Percentiles rank a stretch among this genome's conserved stretches.
These are phyloP conservation scores for Furcula furcula DNA, from an alignment of 2,888 invertebrate species.

Conservation along the genomic window DNA sequence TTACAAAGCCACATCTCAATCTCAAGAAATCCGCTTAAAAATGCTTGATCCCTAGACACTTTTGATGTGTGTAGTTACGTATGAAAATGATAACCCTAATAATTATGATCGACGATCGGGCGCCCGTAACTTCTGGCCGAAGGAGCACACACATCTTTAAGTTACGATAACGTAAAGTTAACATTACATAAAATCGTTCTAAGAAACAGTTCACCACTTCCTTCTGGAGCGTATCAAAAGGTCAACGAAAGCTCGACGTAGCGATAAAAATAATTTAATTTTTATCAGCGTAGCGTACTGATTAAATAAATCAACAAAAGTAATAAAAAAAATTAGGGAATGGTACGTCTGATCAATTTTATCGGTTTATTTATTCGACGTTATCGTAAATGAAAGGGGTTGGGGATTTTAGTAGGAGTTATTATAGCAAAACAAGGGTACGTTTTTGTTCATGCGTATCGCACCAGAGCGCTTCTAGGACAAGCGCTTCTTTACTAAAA, in stretches of 20 bases:
- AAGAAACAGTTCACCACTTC: constrained; percentile 12
- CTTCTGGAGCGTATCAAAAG: constrained; percentile 10
- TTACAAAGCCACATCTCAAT: too few species aligned
- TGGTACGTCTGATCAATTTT: constrained; percentile 1
- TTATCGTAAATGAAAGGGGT: constrained; percentile 15
- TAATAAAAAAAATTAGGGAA: background rate
- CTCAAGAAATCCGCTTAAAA: too few species aligned
- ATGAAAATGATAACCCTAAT: constrained; percentile 22
- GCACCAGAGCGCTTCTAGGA: too few species aligned
- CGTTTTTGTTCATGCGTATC: too few species aligned
- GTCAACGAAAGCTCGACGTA: constrained; percentile 9
- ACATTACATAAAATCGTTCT: constrained; percentile 23
- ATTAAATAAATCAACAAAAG: constrained; percentile 6
- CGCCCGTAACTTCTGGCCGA: constrained; percentile 39
- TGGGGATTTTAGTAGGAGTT: too few species aligned
- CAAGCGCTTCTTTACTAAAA: too few species aligned
- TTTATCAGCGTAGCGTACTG: constrained; percentile 7
- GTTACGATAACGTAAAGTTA: constrained; percentile 23
- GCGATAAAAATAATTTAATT: constrained; percentile 7
- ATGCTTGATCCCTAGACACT: too few species aligned
- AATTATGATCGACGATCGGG: constrained; percentile 39
- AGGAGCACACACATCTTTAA: constrained; percentile 29
- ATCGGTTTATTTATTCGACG: constrained; percentile 16
- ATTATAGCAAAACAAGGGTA: too few species aligned
- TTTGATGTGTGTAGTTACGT: too few species aligned